phyloP scores from a whole-genome alignment of 1,140 invertebrate genomes.

The Hycleus phaleratus region DNA sequence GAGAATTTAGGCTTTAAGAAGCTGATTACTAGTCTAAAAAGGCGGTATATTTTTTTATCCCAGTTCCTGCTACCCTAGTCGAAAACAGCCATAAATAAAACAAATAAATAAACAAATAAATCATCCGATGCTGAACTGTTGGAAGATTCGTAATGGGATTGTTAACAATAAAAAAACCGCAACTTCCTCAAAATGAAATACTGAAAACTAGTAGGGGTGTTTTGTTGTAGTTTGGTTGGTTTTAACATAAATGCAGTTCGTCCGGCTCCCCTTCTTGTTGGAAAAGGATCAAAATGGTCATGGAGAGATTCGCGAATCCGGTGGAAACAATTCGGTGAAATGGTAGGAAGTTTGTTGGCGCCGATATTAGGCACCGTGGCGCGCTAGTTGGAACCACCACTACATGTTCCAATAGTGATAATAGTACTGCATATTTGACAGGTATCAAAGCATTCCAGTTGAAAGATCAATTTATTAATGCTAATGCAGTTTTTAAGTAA shows the following conservation, averaged over 20 bases:
- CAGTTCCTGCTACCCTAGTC: slow-evolving; percentile 30
- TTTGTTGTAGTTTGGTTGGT: neutral
- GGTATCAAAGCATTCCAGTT: neutral
- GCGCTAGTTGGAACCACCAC: slow-evolving; percentile 6
- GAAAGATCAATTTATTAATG: neutral
- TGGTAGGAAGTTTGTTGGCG: slow-evolving; percentile 18
- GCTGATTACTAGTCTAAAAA: no score
- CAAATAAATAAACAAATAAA: slow-evolving; percentile 37
- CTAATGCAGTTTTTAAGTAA: neutral
- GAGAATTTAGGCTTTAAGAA: no score
- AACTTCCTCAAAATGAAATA: no score
- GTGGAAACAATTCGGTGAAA: slow-evolving; percentile 15
- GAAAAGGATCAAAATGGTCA: slow-evolving; percentile 10
- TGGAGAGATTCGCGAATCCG: no score
- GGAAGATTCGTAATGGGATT: neutral
- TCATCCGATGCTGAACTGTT: slow-evolving; percentile 15
- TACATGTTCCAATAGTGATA: slow-evolving; percentile 4
- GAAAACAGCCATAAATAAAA: slow-evolving; percentile 38
- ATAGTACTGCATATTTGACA: slow-evolving; percentile 4
- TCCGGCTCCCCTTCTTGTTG: slow-evolving; percentile 4
- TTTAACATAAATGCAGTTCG: slow-evolving; percentile 1
- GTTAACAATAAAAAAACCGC: no score
- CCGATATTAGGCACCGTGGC: slow-evolving; percentile 14
- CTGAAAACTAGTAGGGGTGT: neutral
- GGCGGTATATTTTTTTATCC: no score